Evolutionary conservation across 2,797 vertebrate species (phyloP), one percentile per base, ranked within the genome.

Genomic region (Myotis findleyi): DNA sequence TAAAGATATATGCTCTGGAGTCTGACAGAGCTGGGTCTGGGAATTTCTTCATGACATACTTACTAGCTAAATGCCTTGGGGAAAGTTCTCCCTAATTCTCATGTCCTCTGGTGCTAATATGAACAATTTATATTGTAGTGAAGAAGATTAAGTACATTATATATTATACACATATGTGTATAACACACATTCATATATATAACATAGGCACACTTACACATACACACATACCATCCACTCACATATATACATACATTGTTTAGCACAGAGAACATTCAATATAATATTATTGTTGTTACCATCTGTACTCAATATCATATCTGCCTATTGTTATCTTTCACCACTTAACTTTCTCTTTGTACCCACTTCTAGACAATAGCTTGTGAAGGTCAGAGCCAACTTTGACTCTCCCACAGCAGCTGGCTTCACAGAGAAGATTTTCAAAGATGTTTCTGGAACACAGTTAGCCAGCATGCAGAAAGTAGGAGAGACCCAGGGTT

Each of bases 21-120:
- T 93, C 41, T 94, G 72, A 73, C 68, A 95, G 86, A 94, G 30
- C 11, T 27, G 30, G 23, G 2, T 59, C 18, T 95, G 25, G 51
- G 38, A 85, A 85, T 92, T 94, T 90, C 17, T 95, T 75, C 49
- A 30, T 64, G 38, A 84, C 36, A 92, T 66, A 77, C 7, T 72
- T 93, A 44, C 10, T 68, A 89, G 18, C 5, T 87, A 53, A 93
- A 62, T 80, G n/a, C 10, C 30, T 7, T 72, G 89, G 80, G 25
- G 55, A 91, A 69, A 69, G 12, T 38, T 6, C 14, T 89, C 55
- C 49, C 4, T 55, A 93, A 64, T 73, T 4, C 5, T 64, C 7
- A 47, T 11, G 33, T 72, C 8, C 18, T 80, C 12, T 49, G 47
- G 21, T 66, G 10, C 71, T 81, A 87, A 91, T 36, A 57, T 38